Conservation (phyloP, 1,140 invertebrate species). For the Ostrea denselamellosa region DNA sequence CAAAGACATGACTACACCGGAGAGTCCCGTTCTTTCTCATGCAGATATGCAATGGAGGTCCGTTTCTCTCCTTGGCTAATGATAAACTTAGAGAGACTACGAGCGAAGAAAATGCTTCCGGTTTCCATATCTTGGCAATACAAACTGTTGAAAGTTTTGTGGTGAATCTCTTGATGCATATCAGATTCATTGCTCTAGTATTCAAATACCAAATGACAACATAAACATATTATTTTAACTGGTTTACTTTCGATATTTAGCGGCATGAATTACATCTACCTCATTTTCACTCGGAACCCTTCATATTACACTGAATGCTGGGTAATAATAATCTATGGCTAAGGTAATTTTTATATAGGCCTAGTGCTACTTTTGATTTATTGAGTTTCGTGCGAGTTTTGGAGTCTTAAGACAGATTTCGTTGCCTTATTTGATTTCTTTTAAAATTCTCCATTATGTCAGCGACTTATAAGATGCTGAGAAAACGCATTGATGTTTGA, state of each 20-base stretch:
- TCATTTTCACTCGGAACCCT: neutral
- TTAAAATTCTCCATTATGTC: no score
- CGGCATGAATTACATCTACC: neutral
- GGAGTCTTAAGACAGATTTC: neutral
- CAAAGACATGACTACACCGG: neutral
- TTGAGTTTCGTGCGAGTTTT: neutral
- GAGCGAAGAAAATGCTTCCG: neutral
- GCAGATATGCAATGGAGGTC: slow-evolving; percentile 27
- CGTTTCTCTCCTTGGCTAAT: neutral
- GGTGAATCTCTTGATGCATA: neutral
- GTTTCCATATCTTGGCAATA: neutral
- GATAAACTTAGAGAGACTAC: neutral
- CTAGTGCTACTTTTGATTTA: neutral
- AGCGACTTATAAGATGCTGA: no score
- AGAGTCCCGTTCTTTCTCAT: slow-evolving; percentile 21
- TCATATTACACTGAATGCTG: slow-evolving; percentile 31
- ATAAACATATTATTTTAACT: neutral
- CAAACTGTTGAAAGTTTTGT: neutral
- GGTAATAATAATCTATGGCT: slow-evolving; percentile 35
- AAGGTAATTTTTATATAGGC: neutral
- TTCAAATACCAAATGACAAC: neutral
- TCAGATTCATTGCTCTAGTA: neutral
- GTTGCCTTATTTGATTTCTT: no score
- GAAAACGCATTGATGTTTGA: neutral
- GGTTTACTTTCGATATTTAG: neutral